Conservation (phyloP, 2,113 vertebrate species). For the Anolis sagrei region DNA sequence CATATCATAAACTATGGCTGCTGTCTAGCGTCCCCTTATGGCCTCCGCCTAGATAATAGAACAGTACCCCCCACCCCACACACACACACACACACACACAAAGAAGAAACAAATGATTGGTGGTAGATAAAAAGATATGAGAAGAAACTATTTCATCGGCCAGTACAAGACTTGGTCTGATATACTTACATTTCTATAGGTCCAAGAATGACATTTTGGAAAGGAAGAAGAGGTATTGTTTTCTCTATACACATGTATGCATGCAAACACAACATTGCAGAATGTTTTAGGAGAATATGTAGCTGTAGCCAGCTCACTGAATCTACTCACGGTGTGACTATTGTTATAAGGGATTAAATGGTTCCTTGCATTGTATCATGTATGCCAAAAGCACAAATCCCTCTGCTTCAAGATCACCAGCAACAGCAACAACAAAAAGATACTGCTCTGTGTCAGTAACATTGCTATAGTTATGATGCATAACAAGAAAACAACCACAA, state of each 20-base stretch:
- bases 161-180: background rate
- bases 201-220: background rate
- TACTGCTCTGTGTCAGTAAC: background rate
- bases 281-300: background rate
- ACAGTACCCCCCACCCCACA: no score
- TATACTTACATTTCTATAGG: background rate
- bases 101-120: no score
- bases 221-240: background rate
- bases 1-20: no score
- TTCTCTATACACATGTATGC: background rate
- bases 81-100: no score
- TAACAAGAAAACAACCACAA: constrained; percentile 5
- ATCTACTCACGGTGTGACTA: background rate
- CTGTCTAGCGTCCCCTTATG: no score
- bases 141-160: background rate
- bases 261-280: no score
- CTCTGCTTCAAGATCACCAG: background rate
- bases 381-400: background rate
- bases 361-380: background rate
- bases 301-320: background rate
- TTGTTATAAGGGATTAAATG: constrained; percentile 1
- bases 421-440: background rate
- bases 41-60: no score
- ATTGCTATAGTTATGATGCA: background rate
- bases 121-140: background rate